Evolutionary conservation across 2,888 invertebrate genomes (phyloP).

Genomic region (Leptinotarsa tumamoca): DNA sequence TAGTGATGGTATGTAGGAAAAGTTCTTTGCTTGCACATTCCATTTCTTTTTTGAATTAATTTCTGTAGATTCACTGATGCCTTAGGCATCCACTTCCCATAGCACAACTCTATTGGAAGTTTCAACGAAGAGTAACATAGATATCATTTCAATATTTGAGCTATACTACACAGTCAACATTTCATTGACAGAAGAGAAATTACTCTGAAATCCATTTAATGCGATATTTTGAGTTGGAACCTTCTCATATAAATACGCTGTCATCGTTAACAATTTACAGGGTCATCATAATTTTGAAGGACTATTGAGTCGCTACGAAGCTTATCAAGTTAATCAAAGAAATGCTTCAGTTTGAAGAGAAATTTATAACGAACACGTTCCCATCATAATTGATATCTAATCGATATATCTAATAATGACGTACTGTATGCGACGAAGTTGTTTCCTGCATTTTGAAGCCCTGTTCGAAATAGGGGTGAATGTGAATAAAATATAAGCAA

Average conservation of each 20-base stretch:
- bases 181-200: no score
- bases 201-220: no score
- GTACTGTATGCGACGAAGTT: background rate
- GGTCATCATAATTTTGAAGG: conserved; percentile 2
- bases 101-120: no score
- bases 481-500: background rate
- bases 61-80: background rate
- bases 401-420: conserved; percentile 2
- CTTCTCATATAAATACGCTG: background rate
- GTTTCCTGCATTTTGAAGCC: background rate
- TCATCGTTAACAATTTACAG: background rate
- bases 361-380: background rate
- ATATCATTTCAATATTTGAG: no score
- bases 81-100: no score
- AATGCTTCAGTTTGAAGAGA: background rate
- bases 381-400: background rate
- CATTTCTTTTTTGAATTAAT: background rate
- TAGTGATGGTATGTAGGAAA: conserved; percentile 36
- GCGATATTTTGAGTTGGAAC: background rate
- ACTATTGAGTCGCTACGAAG: background rate
- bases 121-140: no score
- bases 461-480: background rate
- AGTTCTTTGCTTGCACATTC: conserved; percentile 23
- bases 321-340: background rate
- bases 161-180: no score